Evolutionary conservation across 2,113 vertebrate species (phyloP), one percentile per base, ranked within the genome.

Genomic region (Leptocoma aspasia): DNA sequence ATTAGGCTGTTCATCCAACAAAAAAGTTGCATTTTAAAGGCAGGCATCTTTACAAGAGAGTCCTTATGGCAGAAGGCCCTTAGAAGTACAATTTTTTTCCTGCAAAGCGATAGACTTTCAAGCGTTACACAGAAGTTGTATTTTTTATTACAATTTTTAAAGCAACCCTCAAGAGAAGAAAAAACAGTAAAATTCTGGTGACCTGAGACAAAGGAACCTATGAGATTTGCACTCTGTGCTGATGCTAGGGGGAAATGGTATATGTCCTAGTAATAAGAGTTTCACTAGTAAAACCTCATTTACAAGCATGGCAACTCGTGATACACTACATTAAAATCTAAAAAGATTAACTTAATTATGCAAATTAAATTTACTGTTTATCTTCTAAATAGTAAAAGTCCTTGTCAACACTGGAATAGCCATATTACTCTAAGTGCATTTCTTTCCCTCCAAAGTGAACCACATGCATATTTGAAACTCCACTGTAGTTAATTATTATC

Each of bases 1-100:
- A 99, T 99, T 99, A 99, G 98, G 98, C 98, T 98, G 99, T 99
- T 99, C 99, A 99, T 98, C 98, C 99, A 99, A 98, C 98, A 99
- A 99, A 98, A 99, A 97, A 98, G 97, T 98, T 98, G 94, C 97
- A 97, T 98, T 98, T 98, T 98, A 97, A 97, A 98, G 94, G 92
- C 98, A 98, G 95, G 97, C 98, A 97, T 98, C 98, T 99, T 98
- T 98, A 98, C 97, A 98, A 98, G 97, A 96, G 95, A 98, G 97
- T 97, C 98, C 98, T 98, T 98, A 96, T 97, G 98, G 98, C 97
- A 96, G 97, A 98, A 98, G 97, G 97, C 98, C 98, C 97, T 97
- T 95, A 97, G 97, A 98, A 97, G 92, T 96, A 98, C 97, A 98
- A 97, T 98, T 98, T 98, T 98, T 99, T 98, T 98, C 96, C 96